A percentile compares a stretch with the other conserved stretches of the same genome.
Evolutionary conservation across 2,113 vertebrate genomes (phyloP).

Genomic region (Alligator sinensis): DNA sequence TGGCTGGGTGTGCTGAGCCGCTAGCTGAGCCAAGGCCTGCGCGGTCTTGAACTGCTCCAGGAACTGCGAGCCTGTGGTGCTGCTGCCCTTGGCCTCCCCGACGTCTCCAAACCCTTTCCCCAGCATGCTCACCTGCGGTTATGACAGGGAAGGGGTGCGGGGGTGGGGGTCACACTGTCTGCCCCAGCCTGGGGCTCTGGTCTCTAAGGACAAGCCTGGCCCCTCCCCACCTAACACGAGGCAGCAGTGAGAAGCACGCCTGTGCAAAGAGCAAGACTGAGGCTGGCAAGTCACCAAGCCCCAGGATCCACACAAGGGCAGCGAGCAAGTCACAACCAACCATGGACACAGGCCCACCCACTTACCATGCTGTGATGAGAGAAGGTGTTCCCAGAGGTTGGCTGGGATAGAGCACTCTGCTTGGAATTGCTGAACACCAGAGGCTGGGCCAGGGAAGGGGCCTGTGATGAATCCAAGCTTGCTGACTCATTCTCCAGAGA

Average conservation of each 20-base stretch:
- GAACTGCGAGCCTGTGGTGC: constrained; percentile 94
- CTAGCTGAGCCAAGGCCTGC: constrained; percentile 94
- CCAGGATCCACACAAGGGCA: background rate
- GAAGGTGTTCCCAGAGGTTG: constrained; percentile 85
- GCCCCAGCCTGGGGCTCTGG: background rate
- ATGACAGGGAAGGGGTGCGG: background rate
- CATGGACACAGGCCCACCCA: accelerated
- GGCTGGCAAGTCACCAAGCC: background rate
- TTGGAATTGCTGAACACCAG: constrained; percentile 98
- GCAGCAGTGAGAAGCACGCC: background rate
- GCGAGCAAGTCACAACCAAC: background rate
- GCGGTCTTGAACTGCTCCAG: constrained; percentile 98
- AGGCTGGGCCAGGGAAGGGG: constrained; percentile 89
- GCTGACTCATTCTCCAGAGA: constrained; percentile 90
- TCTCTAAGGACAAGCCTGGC: background rate
- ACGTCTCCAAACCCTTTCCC: constrained; percentile 94
- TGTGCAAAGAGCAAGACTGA: background rate
- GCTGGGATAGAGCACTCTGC: constrained; percentile 89
- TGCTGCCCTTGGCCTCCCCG: constrained; percentile 89
- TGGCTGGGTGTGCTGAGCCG: constrained; percentile 91
- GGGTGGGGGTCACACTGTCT: accelerated
- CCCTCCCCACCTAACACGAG: background rate
- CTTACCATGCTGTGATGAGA: constrained; percentile 94
- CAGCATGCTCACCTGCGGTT: constrained; percentile 93
- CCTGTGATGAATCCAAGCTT: constrained; percentile 87